Evolutionary conservation across 2,888 invertebrate genomes (phyloP), one percentile per base, ranked within the genome.

Genomic region (Catocala sponsa): DNA sequence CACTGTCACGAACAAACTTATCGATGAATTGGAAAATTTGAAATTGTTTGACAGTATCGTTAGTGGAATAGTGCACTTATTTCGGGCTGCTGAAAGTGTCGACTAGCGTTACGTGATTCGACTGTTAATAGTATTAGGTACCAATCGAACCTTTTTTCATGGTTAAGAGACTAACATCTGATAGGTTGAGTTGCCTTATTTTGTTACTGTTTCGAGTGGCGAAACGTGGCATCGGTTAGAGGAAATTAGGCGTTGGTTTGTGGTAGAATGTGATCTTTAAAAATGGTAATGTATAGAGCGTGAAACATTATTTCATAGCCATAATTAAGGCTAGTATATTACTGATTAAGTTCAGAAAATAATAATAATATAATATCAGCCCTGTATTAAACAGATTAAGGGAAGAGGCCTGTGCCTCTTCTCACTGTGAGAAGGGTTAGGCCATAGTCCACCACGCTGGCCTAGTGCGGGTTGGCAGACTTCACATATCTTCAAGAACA

Each of bases 21-120:
- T 35, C 55, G 46, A 46, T 9, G 46, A 10, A 60, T n/a, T 4
- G 25, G n/a, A 44, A 54, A 15, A 10, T 25, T 43, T 15, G 5
- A 10, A 6, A 6, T 11, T 6, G 13, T n/a, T 5, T 50, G 12
- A 25, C 25, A 46, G 32, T 55, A 60, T 56, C 25, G 43, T 5
- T 11, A 6, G 6, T 25, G n/a, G 38, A 70, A 61, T 57, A 57
- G 55, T 63, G 61, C 58, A 59, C 65, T 70, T 70, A 74, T 68
- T 72, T 66, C 65, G 70, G 68, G 55, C 54, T 55, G 12, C 46
- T 55, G 63, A 72, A 76, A 76, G 74, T 76, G 76, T 76, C 76
- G 74, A 76, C 74, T 76, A 57, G 13, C 46, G 54, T 42, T 52
- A 55, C 76, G 76, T 74, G 76, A 42, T 33, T 47, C 44, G 76